Conservation (phyloP, 2,113 vertebrate species). For the Hepsetus odoe region DNA sequence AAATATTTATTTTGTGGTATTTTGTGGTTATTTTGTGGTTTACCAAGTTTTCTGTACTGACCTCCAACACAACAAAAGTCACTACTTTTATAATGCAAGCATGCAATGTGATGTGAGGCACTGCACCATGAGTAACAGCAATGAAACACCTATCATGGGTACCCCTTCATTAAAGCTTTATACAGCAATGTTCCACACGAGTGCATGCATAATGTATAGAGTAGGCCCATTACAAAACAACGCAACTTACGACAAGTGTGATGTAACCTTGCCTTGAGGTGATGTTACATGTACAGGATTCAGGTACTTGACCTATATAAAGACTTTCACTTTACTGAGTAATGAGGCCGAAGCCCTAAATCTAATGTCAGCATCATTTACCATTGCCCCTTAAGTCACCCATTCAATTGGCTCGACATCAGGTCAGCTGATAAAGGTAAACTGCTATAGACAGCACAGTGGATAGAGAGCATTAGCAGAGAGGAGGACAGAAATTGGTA, state of each 20-base stretch:
- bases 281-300: neutral
- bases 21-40: no score
- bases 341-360: constrained; percentile 38
- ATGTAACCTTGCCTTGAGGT: neutral
- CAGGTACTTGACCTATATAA: constrained; percentile 32
- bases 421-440: constrained; percentile 36
- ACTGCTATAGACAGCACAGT: constrained; percentile 14
- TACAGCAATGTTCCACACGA: neutral
- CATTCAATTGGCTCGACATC: constrained; percentile 49
- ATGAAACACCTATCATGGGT: constrained; percentile 12
- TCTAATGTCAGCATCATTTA: constrained; percentile 35
- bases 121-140: constrained; percentile 4
- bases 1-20: no score
- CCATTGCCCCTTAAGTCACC: constrained; percentile 53
- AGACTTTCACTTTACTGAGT: constrained; percentile 16
- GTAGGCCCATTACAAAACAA: neutral
- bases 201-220: neutral
- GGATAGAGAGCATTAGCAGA: constrained; percentile 17
- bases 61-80: neutral
- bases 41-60: neutral
- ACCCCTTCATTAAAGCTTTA: constrained; percentile 31
- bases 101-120: neutral
- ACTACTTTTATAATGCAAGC: constrained; percentile 12
- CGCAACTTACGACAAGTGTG: constrained; percentile 6
- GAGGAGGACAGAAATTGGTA: constrained; percentile 14